Base-by-base conservation (phyloP, 1,140 invertebrate species). In the Leptinotarsa lineolata region DNA sequence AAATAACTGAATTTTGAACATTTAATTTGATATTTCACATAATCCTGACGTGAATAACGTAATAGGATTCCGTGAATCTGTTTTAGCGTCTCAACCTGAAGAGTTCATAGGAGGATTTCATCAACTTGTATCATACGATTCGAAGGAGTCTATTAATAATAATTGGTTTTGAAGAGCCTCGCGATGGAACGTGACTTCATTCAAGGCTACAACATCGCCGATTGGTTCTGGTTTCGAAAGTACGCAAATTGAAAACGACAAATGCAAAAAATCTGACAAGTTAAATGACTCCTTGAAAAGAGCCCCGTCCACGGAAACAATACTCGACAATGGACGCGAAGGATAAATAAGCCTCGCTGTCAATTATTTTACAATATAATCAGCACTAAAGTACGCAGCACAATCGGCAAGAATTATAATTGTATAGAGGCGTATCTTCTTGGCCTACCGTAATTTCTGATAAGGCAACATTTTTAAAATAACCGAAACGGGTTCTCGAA, bases 401-500 rank as follows among this genome's bases (percentile, higher is more conserved):
- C 72, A 73, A 76, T 76, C 72, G 74, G 54, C 61, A 72, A 76
- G 74, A 74, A 76, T 78, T 78, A 78, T 78, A 78, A 78, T 78
- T 78, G 76, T 72, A 72, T 76, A 76, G 73, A 75, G 74, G 68
- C 76, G 74, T 75, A 77, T 71, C 69, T 71, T 71, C 69, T 68
- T 68, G 18, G 69, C 60, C 69, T 71, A 71, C 69, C 59, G 69
- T 76, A 77, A 75, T 77, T 77, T 77, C 76, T 77, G 77, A 79
- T 78, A 78, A 79, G 75, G 74, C 72, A 76, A 75, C 76, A 78
- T 79, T 79, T 79, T 79, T 77, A 74, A 77, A 77, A 79, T 77
- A 76, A 77, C 74, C 76, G 74, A 77, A 79, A 79, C 78, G 76
- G 72, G 78, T 79, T 79, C 78, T 79, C 69, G 78, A 76, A 75